Evolutionary conservation across 1,140 invertebrate genomes (phyloP).

Genomic region (Laodelphax striatellus): DNA sequence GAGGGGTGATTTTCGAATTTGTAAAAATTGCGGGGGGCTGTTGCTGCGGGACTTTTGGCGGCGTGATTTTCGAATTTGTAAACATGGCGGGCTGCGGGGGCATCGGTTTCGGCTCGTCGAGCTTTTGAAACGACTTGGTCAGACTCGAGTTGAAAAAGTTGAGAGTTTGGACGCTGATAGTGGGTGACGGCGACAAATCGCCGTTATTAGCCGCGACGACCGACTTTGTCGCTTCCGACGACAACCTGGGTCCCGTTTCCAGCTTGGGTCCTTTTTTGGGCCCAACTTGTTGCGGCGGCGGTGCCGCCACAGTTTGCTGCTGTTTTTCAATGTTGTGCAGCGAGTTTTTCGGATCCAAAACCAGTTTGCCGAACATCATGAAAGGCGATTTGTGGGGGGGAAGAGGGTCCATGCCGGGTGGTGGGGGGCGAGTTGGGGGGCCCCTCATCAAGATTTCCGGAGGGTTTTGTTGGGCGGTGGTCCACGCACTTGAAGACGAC

Average conservation of each 20-base stretch:
- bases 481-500: slow-evolving; percentile 32
- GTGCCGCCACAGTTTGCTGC: slow-evolving; percentile 22
- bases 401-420: slow-evolving; percentile 10
- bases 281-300: slow-evolving; percentile 23
- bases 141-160: slow-evolving; percentile 20
- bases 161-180: slow-evolving; percentile 28
- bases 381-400: slow-evolving; percentile 1
- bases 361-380: slow-evolving; percentile 8
- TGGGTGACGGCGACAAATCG: slow-evolving; percentile 17
- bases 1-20: slow-evolving; percentile 46
- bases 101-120: slow-evolving; percentile 3
- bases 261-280: neutral
- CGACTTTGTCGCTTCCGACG: no score
- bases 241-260: slow-evolving; percentile 32
- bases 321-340: slow-evolving; percentile 33
- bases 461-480: neutral
- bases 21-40: slow-evolving; percentile 37
- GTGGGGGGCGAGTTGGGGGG: neutral
- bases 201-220: slow-evolving; percentile 28
- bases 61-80: slow-evolving; percentile 35
- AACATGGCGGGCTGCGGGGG: slow-evolving; percentile 29
- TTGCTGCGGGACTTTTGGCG: slow-evolving; percentile 52
- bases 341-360: slow-evolving; percentile 31
- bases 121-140: slow-evolving; percentile 18
- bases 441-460: neutral